phyloP scores from a whole-genome alignment of 2,113 vertebrate species.

The Clinocottus analis region DNA sequence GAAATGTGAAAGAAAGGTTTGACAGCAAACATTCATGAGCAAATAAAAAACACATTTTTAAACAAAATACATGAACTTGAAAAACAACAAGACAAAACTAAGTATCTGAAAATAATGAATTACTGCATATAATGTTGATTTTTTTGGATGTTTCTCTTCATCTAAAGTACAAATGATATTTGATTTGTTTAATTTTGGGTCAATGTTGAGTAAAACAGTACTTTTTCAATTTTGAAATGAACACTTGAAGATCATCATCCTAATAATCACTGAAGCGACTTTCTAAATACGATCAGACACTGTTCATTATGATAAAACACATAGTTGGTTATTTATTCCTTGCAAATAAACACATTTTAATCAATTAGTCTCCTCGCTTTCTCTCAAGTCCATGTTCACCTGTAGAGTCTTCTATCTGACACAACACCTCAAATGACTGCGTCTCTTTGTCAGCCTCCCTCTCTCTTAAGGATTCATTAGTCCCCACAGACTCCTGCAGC shows the following conservation, averaged over 20 bases:
- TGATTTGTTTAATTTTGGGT: constrained; percentile 39
- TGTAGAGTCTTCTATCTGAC: constrained; percentile 68
- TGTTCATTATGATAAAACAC: neutral
- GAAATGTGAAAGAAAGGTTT: neutral
- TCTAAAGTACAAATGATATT: constrained; percentile 4
- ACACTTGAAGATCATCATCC: constrained; percentile 25
- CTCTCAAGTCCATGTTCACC: constrained; percentile 63
- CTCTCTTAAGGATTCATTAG: constrained; percentile 82
- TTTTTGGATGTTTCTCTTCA: constrained; percentile 15
- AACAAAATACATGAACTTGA: neutral
- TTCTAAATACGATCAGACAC: constrained; percentile 23
- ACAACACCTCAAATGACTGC: constrained; percentile 42
- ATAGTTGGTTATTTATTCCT: neutral
- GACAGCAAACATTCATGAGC: neutral
- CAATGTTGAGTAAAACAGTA: constrained; percentile 34
- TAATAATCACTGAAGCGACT: constrained; percentile 5
- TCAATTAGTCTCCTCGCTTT: constrained; percentile 1
- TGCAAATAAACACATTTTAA: neutral
- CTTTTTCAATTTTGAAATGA: constrained; percentile 27
- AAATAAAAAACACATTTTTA: neutral
- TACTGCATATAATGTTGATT: neutral
- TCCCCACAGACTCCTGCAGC: constrained; percentile 77
- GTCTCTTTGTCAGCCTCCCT: constrained; percentile 61
- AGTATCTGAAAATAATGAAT: neutral
- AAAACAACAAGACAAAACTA: neutral